Evolutionary conservation across 2,888 invertebrate species (phyloP), one percentile per base, ranked within the genome.

Genomic region (Stenolophus ochropezus): DNA sequence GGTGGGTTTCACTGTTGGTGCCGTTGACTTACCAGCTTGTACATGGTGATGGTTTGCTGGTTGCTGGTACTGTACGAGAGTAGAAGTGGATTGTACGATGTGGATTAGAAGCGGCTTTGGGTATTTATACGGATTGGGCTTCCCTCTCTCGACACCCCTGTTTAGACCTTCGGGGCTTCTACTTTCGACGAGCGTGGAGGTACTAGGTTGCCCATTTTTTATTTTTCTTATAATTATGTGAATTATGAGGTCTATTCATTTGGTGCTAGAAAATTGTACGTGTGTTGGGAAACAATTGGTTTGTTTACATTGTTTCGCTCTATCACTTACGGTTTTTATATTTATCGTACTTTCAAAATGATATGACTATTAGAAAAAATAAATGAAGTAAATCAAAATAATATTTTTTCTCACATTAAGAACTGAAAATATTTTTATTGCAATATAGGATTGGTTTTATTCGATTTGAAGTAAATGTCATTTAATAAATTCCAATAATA

Each of bases 41-140:
- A 81, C 81, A 81, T 81, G 75, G 49, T 81, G 81, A 81, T 25
- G 47, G 81, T 80, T 78, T 33, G 77, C 53, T 69, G 69, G 25
- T 79, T 58, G 77, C 25, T 56, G 21, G 61, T 78, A 81, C 81
- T 81, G 81, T 51, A 75, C 81, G 81, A 47, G 49, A 49, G 58
- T 58, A 73, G 33, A 8, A 42, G 33, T 42, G 1, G 81, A 81
- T 75, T 75, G 81, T 75, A 81, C 75, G 75, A 81, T 81, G 69
- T 61, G 27, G 69, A 18, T 75, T 47, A 51, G 61, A 56, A 21
- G 14, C 58, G 14, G 20, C 21, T 75, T 18, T 16, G 53, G 49
- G 75, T 81, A 80, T 81, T 74, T 81, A 81, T 81, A 81, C 75
- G 20, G 21, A 78, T 80, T 58, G 20, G 58, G 18, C 23, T 27